Evolutionary conservation across 1,140 invertebrate genomes (phyloP), one percentile per base, ranked within the genome.

Genomic region (Tachypleus tridentatus): DNA sequence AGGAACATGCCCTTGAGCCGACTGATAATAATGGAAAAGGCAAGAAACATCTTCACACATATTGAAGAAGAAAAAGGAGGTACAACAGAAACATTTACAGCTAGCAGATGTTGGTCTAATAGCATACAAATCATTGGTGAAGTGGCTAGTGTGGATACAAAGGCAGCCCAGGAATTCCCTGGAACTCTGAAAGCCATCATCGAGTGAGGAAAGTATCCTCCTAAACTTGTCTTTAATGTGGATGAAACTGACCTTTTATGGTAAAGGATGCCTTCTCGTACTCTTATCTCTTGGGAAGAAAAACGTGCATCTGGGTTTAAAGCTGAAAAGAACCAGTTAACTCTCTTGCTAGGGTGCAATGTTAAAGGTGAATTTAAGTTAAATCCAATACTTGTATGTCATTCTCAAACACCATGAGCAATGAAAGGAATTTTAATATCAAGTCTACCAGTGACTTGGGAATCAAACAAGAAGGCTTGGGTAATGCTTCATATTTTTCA

Each of bases 221-320:
- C 73, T 5, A 60, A 77, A 62, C 73, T 77, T 72, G 71, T 78
- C 57, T 77, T 79, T 60, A 79, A 76, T 64, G 73, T 65, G 29
- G 73, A 78, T 66, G 76, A 79, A 68, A 77, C 72, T 50, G 73
- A 71, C 54, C 63, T 79, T 1, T 78, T 75, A 71, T 80, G 77
- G 75, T 80, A 79, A 70, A 77, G 69, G 69, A 77, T 80, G 74
- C 76, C 77, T 63, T 72, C 70, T 67, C 65, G 73, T 64, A 78
- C 76, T 60, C 77, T 72, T 71, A 72, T 78, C 64, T 70, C 73
- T 9, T 64, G 73, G 67, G 69, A 73, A 61, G 74, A 78, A 62
- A 76, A 77, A 67, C 63, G 69, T 57, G 70, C 73, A 63, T 68
- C 72, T 11, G 77, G 77, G 59, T 76, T 75, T 70, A 79, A 78